Percentiles rank a stretch among this genome's conserved stretches.
phyloP scores from a whole-genome alignment of 2,797 vertebrate genomes.

The Falco cherrug region DNA sequence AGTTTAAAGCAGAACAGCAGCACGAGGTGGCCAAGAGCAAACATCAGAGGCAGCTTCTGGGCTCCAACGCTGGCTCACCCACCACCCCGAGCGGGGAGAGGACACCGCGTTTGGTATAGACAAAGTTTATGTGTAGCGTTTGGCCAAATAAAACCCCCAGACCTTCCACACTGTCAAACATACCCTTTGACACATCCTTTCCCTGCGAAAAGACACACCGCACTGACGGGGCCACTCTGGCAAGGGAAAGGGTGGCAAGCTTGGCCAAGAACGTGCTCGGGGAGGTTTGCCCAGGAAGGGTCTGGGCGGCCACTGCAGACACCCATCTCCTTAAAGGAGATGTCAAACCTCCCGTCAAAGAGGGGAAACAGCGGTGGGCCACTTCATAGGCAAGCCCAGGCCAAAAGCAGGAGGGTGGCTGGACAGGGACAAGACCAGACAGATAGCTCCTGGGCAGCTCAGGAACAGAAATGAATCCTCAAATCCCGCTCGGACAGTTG shows the following conservation, averaged over 20 bases:
- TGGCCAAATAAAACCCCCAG: background rate
- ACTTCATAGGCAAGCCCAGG: background rate
- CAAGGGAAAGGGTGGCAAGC: background rate
- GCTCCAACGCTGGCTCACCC: background rate
- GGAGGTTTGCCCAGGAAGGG: background rate
- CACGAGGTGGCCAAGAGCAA: background rate
- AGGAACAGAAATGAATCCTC: background rate
- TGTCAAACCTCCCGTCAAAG: fast-evolving
- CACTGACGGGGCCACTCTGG: background rate
- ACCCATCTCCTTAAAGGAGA: background rate
- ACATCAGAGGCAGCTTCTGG: background rate
- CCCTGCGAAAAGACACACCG: background rate
- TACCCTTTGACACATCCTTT: background rate
- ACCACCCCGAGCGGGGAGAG: background rate
- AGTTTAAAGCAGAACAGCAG: background rate
- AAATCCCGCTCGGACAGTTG: background rate
- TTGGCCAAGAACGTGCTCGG: background rate
- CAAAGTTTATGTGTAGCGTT: background rate
- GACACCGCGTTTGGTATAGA: background rate
- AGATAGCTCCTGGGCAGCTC: background rate
- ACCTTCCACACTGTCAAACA: background rate
- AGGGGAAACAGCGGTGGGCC: background rate
- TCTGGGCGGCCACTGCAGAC: background rate
- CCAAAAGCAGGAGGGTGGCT: background rate
- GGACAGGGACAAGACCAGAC: background rate